Evolutionary conservation across 2,797 vertebrate species (phyloP).

Genomic region (Serranus cabrilla): DNA sequence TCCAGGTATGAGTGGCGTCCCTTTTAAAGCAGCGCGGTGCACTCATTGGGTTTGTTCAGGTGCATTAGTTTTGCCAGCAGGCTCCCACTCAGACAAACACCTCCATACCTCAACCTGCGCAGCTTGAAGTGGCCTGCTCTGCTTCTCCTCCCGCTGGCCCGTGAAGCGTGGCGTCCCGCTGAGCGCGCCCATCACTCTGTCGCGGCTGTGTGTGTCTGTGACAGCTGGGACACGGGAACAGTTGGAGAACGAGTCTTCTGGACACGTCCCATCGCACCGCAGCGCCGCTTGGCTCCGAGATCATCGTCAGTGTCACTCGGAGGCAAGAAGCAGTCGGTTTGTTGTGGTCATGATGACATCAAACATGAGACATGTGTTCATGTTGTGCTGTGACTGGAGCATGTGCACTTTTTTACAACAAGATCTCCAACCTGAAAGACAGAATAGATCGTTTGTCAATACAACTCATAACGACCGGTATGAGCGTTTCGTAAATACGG

Average conservation of each 20-base stretch:
- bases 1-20: constrained; percentile 14
- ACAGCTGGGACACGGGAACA: constrained; percentile 46
- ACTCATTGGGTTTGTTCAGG: constrained; percentile 31
- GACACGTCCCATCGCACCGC: constrained; percentile 21
- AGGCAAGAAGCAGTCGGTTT: constrained; percentile 9
- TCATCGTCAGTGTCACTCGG: constrained; percentile 6
- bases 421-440: no score
- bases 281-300: constrained; percentile 17
- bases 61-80: constrained; percentile 33
- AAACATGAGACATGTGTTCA: not conserved
- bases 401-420: no score
- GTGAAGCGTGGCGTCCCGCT: constrained; percentile 15
- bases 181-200: constrained; percentile 23
- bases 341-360: constrained; percentile 19
- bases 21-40: not conserved
- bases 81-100: constrained; percentile 12
- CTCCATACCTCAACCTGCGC: constrained; percentile 27
- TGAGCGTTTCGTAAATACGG: no score
- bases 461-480: no score
- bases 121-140: constrained; percentile 22
- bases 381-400: constrained; percentile 2
- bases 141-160: constrained; percentile 26
- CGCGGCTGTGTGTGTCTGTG: constrained; percentile 18
- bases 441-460: no score
- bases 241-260: constrained; percentile 39